Evolutionary conservation across 2,113 vertebrate species (phyloP).

Genomic region (Pteronura brasiliensis): DNA sequence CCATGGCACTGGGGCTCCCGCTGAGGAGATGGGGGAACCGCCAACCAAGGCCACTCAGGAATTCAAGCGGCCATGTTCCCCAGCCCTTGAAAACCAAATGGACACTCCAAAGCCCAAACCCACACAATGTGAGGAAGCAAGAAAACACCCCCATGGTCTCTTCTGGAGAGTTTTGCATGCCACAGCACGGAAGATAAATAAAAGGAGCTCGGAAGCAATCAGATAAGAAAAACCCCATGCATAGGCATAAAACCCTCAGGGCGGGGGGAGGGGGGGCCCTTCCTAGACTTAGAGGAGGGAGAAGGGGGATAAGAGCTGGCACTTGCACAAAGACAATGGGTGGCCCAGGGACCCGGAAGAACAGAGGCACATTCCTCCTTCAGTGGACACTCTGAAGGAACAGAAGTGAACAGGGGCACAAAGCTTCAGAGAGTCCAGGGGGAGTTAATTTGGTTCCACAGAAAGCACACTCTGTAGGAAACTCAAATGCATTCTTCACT

Average conservation of each 20-base stretch:
- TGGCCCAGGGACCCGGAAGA: not conserved
- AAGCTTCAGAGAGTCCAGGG: not conserved
- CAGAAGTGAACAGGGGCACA: constrained; percentile 19
- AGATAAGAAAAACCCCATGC: not conserved
- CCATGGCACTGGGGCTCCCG: not conserved
- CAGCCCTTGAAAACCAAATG: not conserved
- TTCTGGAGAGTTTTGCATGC: not conserved
- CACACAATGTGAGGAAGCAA: not conserved
- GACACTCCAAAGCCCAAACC: not conserved
- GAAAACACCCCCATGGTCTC: not conserved
- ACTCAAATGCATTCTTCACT: constrained; percentile 20
- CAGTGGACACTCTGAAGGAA: not conserved
- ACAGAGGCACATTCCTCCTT: not conserved
- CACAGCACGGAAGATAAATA: not conserved
- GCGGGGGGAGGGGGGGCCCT: not conserved
- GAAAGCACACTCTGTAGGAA: not conserved
- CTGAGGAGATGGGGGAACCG: not conserved
- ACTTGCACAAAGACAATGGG: not conserved
- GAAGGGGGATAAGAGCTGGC: constrained; percentile 48
- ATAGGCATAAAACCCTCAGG: not conserved
- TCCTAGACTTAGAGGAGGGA: constrained; percentile 19
- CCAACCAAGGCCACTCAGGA: not conserved
- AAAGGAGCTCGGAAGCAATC: not conserved
- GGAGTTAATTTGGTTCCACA: not conserved
- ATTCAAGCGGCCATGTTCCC: not conserved